phyloP scores from a whole-genome alignment of 2,888 invertebrate genomes.

The Aromia moschata region DNA sequence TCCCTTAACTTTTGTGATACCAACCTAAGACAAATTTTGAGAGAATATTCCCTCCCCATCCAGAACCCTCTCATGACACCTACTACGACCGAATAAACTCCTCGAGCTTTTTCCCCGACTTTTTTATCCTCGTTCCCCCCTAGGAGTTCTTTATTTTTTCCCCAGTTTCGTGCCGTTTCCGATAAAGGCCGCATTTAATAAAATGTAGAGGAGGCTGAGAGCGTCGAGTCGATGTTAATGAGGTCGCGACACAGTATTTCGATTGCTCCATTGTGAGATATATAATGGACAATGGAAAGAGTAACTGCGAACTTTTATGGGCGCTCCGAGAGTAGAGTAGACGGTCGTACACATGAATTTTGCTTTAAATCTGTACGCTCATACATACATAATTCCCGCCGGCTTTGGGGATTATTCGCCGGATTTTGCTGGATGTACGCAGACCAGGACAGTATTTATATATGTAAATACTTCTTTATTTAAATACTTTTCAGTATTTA shows the following conservation, averaged over 20 bases:
- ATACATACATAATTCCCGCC: neutral
- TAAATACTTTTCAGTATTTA: too few relatives aligned
- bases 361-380: neutral
- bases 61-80: too few relatives aligned
- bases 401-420: neutral
- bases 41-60: too few relatives aligned
- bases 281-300: neutral
- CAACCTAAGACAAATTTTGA: too few relatives aligned
- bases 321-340: neutral
- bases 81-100: too few relatives aligned
- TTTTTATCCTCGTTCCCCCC: too few relatives aligned
- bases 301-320: neutral
- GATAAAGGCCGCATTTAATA: neutral
- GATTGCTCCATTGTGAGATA: neutral
- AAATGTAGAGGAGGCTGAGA: too few relatives aligned
- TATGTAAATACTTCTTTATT: too few relatives aligned
- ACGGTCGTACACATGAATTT: neutral
- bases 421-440: too few relatives aligned
- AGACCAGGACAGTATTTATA: too few relatives aligned
- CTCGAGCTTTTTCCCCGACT: too few relatives aligned
- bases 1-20: too few relatives aligned
- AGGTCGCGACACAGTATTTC: neutral
- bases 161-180: neutral
- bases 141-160: neutral
- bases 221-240: neutral